A percentile compares a stretch with the other conserved stretches of the same genome.
Evolutionary conservation across 2,113 vertebrate species (phyloP).

Genomic region (Prunella fulvescens): DNA sequence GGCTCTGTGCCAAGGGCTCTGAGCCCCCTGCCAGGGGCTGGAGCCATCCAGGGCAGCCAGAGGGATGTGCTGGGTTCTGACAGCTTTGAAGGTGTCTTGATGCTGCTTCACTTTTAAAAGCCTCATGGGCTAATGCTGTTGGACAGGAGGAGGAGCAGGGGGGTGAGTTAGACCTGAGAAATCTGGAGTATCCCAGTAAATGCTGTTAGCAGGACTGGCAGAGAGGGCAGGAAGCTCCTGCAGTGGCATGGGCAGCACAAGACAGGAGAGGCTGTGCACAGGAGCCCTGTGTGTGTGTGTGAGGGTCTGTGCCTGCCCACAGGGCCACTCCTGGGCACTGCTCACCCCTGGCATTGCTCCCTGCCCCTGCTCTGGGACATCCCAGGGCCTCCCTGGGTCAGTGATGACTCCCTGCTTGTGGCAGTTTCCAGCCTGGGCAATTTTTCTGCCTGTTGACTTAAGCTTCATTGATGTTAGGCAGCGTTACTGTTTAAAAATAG

Average conservation of each 20-base stretch:
- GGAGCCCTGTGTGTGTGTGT: not conserved
- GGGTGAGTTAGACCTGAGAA: not conserved
- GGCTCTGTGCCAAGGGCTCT: no score
- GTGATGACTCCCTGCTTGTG: not conserved
- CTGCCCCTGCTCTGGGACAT: rapidly evolving
- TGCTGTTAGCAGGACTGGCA: not conserved
- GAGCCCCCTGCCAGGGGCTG: no score
- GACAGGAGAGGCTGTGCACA: not conserved
- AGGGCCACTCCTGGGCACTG: not conserved
- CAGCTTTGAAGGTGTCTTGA: not conserved
- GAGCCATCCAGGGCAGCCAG: no score
- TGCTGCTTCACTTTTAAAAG: not conserved
- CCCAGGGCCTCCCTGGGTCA: rapidly evolving
- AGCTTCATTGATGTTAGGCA: not conserved
- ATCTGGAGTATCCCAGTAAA: not conserved
- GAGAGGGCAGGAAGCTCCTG: not conserved
- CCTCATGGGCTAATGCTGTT: not conserved
- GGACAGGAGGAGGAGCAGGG: not conserved
- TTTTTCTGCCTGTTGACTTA: not conserved
- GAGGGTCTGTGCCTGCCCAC: rapidly evolving
- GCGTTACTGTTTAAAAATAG: not conserved
- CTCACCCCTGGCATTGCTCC: rapidly evolving
- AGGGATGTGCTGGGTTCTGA: no score
- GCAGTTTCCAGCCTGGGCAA: not conserved
- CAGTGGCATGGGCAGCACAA: not conserved